Conservation (phyloP, 2,797 vertebrate species). For the Tapera naevia region DNA sequence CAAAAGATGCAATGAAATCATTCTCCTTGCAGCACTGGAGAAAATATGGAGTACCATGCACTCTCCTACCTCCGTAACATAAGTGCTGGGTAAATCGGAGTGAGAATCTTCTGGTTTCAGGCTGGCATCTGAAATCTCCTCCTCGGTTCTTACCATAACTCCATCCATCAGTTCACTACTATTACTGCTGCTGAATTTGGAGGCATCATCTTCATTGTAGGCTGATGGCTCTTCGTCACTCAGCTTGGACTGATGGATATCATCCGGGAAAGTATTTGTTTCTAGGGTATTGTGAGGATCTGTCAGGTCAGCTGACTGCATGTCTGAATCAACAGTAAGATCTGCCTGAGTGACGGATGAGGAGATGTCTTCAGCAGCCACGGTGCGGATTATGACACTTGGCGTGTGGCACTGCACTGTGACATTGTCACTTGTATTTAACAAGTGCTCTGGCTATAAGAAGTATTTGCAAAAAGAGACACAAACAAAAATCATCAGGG, state of each 20-base stretch:
- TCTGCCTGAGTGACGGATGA: constrained; percentile 86
- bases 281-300: constrained; percentile 74
- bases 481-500: not conserved
- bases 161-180: constrained; percentile 75
- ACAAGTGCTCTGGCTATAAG: constrained; percentile 87
- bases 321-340: constrained; percentile 79
- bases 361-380: constrained; percentile 87
- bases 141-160: constrained; percentile 75
- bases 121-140: constrained; percentile 60
- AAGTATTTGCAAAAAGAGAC: not conserved
- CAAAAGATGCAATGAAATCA: not conserved
- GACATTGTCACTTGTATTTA: constrained; percentile 84
- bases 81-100: constrained; percentile 76
- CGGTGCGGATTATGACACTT: constrained; percentile 94
- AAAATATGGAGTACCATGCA: not conserved
- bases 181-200: constrained; percentile 75
- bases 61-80: constrained; percentile 82
- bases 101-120: constrained; percentile 77
- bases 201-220: constrained; percentile 67
- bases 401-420: constrained; percentile 89
- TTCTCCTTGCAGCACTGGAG: not conserved
- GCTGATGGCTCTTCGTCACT: constrained; percentile 61
- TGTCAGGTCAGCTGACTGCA: constrained; percentile 73
- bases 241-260: constrained; percentile 74
- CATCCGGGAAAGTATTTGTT: constrained; percentile 75